Evolutionary conservation across 2,113 vertebrate species (phyloP).

Genomic region (Macroglossus sobrinus): DNA sequence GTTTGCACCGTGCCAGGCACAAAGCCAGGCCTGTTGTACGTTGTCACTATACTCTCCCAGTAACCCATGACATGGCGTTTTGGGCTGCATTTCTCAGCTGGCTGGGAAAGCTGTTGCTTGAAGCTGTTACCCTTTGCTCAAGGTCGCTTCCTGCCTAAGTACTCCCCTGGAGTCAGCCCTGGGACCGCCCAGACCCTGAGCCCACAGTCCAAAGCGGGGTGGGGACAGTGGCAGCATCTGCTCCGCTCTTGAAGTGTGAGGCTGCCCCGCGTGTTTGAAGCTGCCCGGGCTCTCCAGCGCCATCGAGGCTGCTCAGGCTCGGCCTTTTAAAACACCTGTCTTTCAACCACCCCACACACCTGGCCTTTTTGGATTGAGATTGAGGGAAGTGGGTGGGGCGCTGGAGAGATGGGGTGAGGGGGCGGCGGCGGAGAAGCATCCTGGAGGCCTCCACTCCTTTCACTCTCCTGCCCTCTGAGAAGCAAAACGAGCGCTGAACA

Average conservation of each 20-base stretch:
- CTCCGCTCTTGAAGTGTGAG: neutral
- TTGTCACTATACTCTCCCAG: neutral
- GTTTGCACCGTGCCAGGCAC: neutral
- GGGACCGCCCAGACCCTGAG: neutral
- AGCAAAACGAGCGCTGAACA: no score
- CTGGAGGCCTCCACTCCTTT: neutral
- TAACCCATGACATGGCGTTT: neutral
- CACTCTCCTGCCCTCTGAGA: neutral
- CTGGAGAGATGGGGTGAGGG: no score
- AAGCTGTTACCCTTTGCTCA: neutral
- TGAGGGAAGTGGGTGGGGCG: no score
- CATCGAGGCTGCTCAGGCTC: neutral
- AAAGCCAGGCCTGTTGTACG: neutral
- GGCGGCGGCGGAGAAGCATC: neutral
- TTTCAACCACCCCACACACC: neutral
- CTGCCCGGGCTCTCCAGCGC: neutral
- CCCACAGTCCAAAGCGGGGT: accelerated
- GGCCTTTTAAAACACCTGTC: neutral
- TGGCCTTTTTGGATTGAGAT: neutral
- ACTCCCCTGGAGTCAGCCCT: neutral
- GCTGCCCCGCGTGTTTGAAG: neutral
- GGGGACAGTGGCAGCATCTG: no score
- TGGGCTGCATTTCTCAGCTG: neutral
- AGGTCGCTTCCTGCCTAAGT: neutral
- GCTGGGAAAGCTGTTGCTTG: neutral